Base-by-base conservation (phyloP, 1,140 invertebrate genomes). In the Chironomus striatipennis region DNA sequence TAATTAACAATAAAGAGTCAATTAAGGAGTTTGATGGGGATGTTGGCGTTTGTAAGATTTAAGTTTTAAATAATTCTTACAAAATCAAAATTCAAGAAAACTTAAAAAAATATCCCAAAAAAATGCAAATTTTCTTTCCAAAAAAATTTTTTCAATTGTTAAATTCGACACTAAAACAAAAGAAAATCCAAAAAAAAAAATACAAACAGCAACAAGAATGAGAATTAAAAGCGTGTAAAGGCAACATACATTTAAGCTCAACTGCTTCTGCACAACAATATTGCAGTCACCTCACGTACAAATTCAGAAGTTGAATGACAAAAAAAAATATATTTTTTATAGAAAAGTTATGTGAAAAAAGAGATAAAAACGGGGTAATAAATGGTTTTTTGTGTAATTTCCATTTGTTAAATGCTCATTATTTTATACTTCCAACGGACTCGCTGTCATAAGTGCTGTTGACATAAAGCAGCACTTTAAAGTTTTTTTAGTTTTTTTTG, bases 241-340 rank as follows among this genome's bases (percentile, higher is more conserved):
- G 9, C 47, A 57, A 5, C 15, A 1, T 57, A n/a, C n/a, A 5
- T 57, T 57, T 8, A 9, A n/a, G 47, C 47, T n/a, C 47, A 57
- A 34, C 24, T 34, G 24, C 24, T 34, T 34, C 24, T 34, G 47
- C 47, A n/a, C 47, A 57, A 57, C 8, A 57, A 57, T 57, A 57
- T n/a, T 57, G 47, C 47, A 57, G 47, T 57, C 47, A 57, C 47
- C 47, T 57, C 47, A 57, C 47, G 47, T 57, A 57, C 47, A 5
- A n/a, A 57, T 57, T 57, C 47, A 57, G 47, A 57, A 57, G 47
- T 57, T 57, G 47, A 57, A 57, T 15, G 47, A 57, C 47, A 57
- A 57, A 57, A 57, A 12, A 57, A 15, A 57, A 57, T n/a, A 4
- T 12, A 57, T n/a, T 57, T n/a, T 34, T 34, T 34, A 34, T 34